Evolutionary conservation across 2,113 vertebrate species (phyloP).

Genomic region (Platichthys flesus): DNA sequence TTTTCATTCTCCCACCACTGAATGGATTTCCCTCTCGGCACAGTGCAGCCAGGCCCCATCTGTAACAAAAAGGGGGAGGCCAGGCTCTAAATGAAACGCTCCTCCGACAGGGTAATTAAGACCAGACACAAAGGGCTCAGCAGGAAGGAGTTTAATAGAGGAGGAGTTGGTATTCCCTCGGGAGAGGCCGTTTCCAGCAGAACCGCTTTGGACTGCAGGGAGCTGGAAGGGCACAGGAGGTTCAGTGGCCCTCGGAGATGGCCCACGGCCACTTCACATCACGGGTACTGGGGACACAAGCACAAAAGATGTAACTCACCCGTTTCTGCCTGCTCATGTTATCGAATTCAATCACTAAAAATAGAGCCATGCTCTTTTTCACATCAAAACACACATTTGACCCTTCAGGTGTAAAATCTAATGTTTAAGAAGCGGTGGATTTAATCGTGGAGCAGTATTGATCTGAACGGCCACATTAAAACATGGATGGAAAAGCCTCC

Average conservation of each 20-base stretch:
- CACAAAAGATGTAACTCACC: conserved; percentile 37
- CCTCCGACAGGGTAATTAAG: conserved; percentile 75
- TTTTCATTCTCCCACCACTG: conserved; percentile 45
- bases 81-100: conserved; percentile 66
- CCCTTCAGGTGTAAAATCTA: background rate
- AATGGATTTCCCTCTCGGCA: conserved; percentile 47
- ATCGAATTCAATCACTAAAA: conserved; percentile 1
- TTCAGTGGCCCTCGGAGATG: conserved; percentile 28
- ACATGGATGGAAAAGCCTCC: too few relatives aligned
- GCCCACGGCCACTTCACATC: conserved; percentile 44
- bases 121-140: conserved; percentile 81
- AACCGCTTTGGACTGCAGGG: conserved; percentile 47
- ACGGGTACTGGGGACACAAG: background rate
- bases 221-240: conserved; percentile 31
- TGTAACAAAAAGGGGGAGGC: conserved; percentile 62
- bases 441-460: too few relatives aligned
- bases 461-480: too few relatives aligned
- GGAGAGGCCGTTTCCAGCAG: conserved; percentile 34
- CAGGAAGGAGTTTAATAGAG: conserved; percentile 76
- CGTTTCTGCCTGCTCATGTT: conserved; percentile 29
- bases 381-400: background rate
- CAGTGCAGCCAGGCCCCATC: conserved; percentile 54
- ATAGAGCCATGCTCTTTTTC: background rate
- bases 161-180: conserved; percentile 64
- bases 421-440: too few relatives aligned